Evolutionary conservation across 2,888 invertebrate species (phyloP), one percentile per base, ranked within the genome.

Genomic region (Apomyelois bistriatella): DNA sequence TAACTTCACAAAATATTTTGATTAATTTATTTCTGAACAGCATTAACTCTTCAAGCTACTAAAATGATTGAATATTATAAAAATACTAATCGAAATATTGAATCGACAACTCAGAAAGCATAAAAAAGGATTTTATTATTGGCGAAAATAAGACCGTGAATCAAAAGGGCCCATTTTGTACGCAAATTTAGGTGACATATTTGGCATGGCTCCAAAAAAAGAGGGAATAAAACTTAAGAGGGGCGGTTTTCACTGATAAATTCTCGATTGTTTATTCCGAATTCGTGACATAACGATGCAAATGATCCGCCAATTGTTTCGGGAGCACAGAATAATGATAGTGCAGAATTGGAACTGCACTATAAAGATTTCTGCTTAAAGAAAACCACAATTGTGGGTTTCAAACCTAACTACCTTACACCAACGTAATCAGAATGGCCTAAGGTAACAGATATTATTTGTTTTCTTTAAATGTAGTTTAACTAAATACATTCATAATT

Each of bases 111-210:
- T 57, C 53, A 54, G 54, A 52, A 58, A 52, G 50, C 57, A 57
- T 53, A 56, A 60, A 58, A 62, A 62, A 62, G 55, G 58, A 62
- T 62, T 58, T 60, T 56, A 59, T 57, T 65, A 65, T 59, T 55
- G 49, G 60, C 59, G 58, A 62, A 64, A 63, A 62, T 61, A 58
- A 57, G 55, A 57, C 52, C 60, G 57, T 72, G 61, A 68, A 70
- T 68, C 68, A 70, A 65, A 62, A 55, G 53, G 55, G 51, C 57
- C 65, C 65, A 63, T 65, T 68, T 65, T 60, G 59, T 67, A 64
- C 57, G 62, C 57, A 70, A 68, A 69, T 70, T 68, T 61, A 53
- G 59, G 63, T 63, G 65, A 65, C 62, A 64, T 66, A 65, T 67
- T 69, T 73, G 72, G 73, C 68, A 36, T 54, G 40, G 43, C 48